Conservation (phyloP, 2,888 invertebrate species). For the Oxytorus armatus region DNA sequence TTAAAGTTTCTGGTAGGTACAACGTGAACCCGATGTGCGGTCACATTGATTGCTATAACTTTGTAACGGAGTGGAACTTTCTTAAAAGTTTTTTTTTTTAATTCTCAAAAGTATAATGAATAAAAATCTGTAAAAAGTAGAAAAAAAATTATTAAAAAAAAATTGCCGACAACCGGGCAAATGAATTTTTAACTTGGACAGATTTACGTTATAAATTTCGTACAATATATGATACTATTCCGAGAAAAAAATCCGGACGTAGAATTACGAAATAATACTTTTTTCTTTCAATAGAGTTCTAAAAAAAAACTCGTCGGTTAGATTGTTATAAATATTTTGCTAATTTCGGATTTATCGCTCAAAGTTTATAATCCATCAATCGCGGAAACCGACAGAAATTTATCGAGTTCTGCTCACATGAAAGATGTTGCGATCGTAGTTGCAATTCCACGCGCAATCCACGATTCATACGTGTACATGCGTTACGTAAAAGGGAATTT, state of each 20-base stretch:
- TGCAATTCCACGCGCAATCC: constrained; percentile 11
- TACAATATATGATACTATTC: background rate
- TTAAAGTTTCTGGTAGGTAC: too few relatives aligned
- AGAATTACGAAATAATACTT: background rate
- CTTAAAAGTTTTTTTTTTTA: too few relatives aligned
- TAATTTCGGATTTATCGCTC: too few relatives aligned
- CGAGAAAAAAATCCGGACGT: background rate
- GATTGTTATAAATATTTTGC: background rate
- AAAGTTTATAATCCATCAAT: background rate
- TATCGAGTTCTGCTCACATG: background rate
- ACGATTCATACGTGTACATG: constrained; percentile 6
- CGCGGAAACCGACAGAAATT: background rate
- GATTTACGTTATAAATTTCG: too few relatives aligned
- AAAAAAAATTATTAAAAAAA: too few relatives aligned
- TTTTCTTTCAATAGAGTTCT: background rate
- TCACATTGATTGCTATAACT: too few relatives aligned
- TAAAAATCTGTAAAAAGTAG: too few relatives aligned
- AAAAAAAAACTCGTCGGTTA: background rate
- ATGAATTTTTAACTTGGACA: too few relatives aligned
- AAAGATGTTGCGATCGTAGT: background rate
- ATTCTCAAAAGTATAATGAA: too few relatives aligned
- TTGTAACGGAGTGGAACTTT: too few relatives aligned
- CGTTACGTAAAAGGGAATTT: constrained; percentile 55
- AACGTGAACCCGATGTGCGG: too few relatives aligned
- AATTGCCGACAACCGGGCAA: too few relatives aligned